Conservation (phyloP, 1,140 invertebrate genomes). For the Nephotettix cincticeps region DNA sequence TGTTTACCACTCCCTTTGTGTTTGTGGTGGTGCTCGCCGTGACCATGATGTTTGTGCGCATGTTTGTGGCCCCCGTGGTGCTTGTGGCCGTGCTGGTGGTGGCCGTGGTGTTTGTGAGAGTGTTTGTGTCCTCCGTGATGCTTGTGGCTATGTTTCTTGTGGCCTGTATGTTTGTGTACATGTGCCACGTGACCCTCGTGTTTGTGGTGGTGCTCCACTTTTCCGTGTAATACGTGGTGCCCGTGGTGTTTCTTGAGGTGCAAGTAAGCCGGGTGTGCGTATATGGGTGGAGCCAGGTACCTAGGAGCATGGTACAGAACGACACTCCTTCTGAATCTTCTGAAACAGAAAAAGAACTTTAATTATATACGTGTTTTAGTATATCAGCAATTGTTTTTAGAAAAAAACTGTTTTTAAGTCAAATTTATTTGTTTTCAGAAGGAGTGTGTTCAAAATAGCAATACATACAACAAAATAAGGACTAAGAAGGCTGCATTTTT, state of each 20-base stretch:
- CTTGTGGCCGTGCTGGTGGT: not conserved
- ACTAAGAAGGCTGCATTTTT: no score
- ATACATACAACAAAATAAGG: no score
- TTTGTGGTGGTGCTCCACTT: slow-evolving; percentile 5
- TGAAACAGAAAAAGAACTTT: no score
- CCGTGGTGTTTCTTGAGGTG: not conserved
- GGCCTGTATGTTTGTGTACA: slow-evolving; percentile 2
- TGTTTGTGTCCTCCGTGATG: not conserved
- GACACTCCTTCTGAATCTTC: no score
- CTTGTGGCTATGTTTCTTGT: not conserved
- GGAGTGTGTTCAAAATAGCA: no score
- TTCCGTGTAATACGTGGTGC: not conserved
- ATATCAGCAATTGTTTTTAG: no score
- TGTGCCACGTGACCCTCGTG: not conserved
- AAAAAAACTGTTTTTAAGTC: no score
- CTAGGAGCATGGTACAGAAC: no score
- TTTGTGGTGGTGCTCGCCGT: not conserved
- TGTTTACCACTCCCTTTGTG: not conserved
- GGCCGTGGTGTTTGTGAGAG: not conserved
- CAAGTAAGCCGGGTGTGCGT: no score
- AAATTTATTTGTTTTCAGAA: no score
- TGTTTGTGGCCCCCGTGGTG: not conserved
- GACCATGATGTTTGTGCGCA: not conserved
- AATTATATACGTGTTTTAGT: no score
- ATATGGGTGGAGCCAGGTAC: no score